These are phyloP conservation scores for Caiman crocodilus DNA, from an alignment of 2,797 vertebrate species.

Conservation along the genomic window DNA sequence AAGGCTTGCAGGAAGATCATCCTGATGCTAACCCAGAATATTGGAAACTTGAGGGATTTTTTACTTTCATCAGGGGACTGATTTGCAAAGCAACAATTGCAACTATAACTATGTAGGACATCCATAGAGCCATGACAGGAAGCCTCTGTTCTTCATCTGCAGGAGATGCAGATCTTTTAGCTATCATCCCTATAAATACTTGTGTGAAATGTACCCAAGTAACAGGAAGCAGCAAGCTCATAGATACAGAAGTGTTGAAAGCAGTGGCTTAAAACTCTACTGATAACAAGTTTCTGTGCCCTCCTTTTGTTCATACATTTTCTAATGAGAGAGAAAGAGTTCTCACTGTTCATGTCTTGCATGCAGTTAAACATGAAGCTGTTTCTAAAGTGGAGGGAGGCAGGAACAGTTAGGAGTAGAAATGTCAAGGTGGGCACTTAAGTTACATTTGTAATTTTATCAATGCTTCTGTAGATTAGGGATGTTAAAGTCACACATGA, in stretches of 20 bases:
- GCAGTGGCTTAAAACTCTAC: neutral
- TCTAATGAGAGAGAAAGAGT: neutral
- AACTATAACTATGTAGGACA: neutral
- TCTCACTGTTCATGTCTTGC: neutral
- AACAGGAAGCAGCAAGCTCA: neutral
- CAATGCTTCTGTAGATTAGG: too few relatives aligned
- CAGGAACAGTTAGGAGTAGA: neutral
- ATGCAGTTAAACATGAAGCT: neutral
- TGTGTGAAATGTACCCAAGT: neutral
- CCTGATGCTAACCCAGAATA: neutral
- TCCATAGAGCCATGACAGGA: neutral
- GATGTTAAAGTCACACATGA: too few relatives aligned
- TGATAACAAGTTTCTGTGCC: neutral
- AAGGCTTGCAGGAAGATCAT: neutral
- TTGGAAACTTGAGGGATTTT: neutral
- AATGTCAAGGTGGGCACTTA: neutral
- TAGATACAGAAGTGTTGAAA: too few relatives aligned
- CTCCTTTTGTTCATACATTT: neutral
- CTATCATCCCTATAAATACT: neutral
- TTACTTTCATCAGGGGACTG: neutral
- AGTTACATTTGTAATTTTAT: neutral
- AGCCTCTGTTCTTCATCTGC: neutral
- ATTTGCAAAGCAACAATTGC: neutral
- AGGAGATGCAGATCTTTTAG: neutral
- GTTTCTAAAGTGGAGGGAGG: neutral